Evolutionary conservation across 2,797 vertebrate genomes (phyloP).

Genomic region (Sebastes trivittatus): DNA sequence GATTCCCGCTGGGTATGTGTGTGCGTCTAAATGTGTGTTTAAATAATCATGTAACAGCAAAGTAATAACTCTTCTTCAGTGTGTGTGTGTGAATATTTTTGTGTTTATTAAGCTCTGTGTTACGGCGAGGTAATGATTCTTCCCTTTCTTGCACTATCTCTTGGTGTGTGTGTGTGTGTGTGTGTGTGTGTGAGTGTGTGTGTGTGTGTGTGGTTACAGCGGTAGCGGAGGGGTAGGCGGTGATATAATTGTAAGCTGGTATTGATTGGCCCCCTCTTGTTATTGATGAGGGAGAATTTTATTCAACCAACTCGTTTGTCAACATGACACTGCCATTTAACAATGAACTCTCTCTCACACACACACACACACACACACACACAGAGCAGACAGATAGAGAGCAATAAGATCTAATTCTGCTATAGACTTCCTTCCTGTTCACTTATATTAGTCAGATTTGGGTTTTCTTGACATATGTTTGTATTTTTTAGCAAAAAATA

Average conservation of each 20-base stretch:
- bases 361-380: neutral
- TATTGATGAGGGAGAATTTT: slow-evolving; percentile 88
- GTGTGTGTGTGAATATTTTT: slow-evolving; percentile 48
- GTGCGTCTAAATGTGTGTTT: neutral
- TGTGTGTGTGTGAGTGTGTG: slow-evolving; percentile 7
- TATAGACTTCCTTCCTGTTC: neutral
- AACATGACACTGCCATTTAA: slow-evolving; percentile 86
- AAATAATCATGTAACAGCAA: slow-evolving; percentile 13
- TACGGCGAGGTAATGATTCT: slow-evolving; percentile 47
- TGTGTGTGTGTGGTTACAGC: slow-evolving; percentile 35
- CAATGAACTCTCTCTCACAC: slow-evolving; percentile 76
- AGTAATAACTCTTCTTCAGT: slow-evolving; percentile 1
- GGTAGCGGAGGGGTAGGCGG: slow-evolving; percentile 51
- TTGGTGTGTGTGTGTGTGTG: slow-evolving; percentile 16
- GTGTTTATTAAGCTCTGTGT: slow-evolving; percentile 45
- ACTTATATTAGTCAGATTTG: neutral
- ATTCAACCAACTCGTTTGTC: slow-evolving; percentile 87
- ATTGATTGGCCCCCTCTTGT: slow-evolving; percentile 83
- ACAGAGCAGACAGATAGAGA: slow-evolving; percentile 34
- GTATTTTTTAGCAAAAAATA: neutral
- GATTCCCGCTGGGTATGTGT: slow-evolving; percentile 9
- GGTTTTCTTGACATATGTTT: neutral
- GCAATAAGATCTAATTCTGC: slow-evolving; percentile 32
- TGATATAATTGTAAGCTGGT: slow-evolving; percentile 86
- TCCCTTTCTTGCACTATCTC: slow-evolving; percentile 5